Percentiles rank a stretch among this genome's conserved stretches.
phyloP scores from a whole-genome alignment of 2,888 invertebrate species.

The Trissonchulus latispiculum region DNA sequence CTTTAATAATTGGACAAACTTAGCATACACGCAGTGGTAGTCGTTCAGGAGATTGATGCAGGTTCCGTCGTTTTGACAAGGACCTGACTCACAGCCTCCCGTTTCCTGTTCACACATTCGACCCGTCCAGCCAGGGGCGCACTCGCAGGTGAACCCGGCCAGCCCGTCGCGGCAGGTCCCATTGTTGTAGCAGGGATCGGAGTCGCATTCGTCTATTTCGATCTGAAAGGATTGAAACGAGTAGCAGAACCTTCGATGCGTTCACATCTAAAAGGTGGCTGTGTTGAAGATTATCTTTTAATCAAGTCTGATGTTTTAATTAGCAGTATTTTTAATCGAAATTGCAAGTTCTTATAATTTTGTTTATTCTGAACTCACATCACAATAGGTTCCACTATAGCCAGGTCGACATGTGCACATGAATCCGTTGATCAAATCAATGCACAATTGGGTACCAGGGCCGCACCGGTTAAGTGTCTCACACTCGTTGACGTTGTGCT shows the following conservation, averaged over 20 bases:
- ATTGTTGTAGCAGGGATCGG: conserved; percentile 73
- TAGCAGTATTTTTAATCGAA: too few relatives aligned
- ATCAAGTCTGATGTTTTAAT: too few relatives aligned
- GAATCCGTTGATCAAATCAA: conserved; percentile 57
- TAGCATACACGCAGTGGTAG: conserved; percentile 79
- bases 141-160: conserved; percentile 84
- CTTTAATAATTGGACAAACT: too few relatives aligned
- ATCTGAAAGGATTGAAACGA: conserved; percentile 46
- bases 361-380: conserved; percentile 51
- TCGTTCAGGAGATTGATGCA: conserved; percentile 76
- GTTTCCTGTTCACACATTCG: conserved; percentile 67
- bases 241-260: too few relatives aligned
- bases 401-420: conserved; percentile 82
- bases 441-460: conserved; percentile 74
- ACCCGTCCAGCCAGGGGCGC: conserved; percentile 86
- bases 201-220: conserved; percentile 74
- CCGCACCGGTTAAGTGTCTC: conserved; percentile 42
- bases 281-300: neutral
- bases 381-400: conserved; percentile 70
- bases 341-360: too few relatives aligned
- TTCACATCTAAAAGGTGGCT: neutral
- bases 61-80: conserved; percentile 87
- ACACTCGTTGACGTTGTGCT: conserved; percentile 85
- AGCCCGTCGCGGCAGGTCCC: conserved; percentile 45
- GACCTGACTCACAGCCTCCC: conserved; percentile 70